These are phyloP conservation scores for Pogonognathellus flavescens DNA, from an alignment of 1,140 invertebrate species.

Conservation along the genomic window DNA sequence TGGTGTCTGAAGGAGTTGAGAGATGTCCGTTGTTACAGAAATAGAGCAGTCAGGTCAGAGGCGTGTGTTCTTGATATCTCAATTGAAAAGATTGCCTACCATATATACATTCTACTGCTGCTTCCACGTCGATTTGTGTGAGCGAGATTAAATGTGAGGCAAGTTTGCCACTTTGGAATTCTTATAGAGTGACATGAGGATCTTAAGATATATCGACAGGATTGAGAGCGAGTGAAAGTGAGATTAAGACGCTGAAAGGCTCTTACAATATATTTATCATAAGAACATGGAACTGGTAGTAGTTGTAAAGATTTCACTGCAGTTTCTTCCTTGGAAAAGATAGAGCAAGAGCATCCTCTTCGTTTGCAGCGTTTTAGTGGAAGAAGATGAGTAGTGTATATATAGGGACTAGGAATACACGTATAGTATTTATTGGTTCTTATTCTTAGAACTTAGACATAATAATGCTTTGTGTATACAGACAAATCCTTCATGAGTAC, in stretches of 20 bases:
- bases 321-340: no score
- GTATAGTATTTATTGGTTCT: background rate
- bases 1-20: no score
- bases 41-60: background rate
- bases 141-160: background rate
- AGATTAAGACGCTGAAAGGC: background rate
- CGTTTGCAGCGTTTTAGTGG: no score
- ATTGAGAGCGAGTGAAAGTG: conserved; percentile 15
- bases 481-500: background rate
- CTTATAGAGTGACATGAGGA: conserved; percentile 11
- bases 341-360: no score
- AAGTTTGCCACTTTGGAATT: conserved; percentile 2
- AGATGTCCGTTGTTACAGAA: background rate
- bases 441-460: background rate
- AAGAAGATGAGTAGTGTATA: no score
- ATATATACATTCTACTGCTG: background rate
- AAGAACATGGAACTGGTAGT: no score
- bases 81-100: background rate
- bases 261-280: background rate
- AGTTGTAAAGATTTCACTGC: no score
- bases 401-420: no score
- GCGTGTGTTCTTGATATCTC: background rate
- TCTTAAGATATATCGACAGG: conserved; percentile 19
- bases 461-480: no score
- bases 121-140: background rate